phyloP scores from a whole-genome alignment of 2,888 invertebrate genomes.

The Crepidodera aurea region DNA sequence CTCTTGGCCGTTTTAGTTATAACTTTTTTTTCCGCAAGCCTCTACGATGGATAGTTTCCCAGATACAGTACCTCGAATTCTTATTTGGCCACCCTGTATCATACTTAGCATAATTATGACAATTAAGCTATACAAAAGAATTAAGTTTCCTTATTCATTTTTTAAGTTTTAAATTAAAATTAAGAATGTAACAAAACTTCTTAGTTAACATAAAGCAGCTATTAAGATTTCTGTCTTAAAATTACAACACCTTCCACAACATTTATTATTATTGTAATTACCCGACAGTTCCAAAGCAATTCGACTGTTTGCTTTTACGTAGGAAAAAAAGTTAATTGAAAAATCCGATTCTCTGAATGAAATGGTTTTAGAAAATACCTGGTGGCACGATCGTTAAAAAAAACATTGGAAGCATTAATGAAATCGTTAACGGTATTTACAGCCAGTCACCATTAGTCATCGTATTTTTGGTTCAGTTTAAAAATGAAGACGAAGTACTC shows the following conservation, averaged over 20 bases:
- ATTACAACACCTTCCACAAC: neutral
- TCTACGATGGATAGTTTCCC: too few species aligned
- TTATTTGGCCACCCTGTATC: too few species aligned
- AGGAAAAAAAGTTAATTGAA: slow-evolving; percentile 16
- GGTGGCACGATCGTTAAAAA: slow-evolving; percentile 17
- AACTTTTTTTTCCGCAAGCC: too few species aligned
- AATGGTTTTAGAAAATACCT: slow-evolving; percentile 14
- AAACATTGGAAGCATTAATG: slow-evolving; percentile 18
- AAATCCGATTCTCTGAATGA: slow-evolving; percentile 14
- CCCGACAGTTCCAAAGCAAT: neutral
- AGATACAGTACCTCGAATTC: too few species aligned
- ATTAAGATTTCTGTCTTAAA: neutral
- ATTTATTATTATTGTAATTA: neutral
- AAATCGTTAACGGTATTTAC: slow-evolving; percentile 23
- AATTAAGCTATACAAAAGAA: too few species aligned
- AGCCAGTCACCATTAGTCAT: slow-evolving; percentile 19
- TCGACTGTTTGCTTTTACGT: neutral
- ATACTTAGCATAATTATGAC: too few species aligned
- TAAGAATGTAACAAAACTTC: too few species aligned
- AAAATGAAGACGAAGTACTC: slow-evolving; percentile 8
- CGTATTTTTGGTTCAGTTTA: slow-evolving; percentile 11
- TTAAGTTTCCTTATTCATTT: too few species aligned
- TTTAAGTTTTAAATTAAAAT: too few species aligned
- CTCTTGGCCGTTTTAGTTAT: too few species aligned
- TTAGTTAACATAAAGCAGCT: neutral